Conservation (phyloP, 2,113 vertebrate genomes). For the Leptodactylus fuscus region DNA sequence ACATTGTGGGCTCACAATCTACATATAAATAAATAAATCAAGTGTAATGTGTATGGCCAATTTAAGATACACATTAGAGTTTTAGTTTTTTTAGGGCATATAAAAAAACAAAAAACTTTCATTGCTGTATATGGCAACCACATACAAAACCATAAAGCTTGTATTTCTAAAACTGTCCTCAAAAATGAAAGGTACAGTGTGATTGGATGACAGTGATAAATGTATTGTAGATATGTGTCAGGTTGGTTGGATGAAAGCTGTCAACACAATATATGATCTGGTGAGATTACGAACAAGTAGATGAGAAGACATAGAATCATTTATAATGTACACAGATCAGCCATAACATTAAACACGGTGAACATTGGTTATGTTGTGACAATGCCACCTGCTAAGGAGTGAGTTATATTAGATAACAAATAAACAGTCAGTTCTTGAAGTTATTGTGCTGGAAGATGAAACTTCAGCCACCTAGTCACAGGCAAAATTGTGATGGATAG, state of each 20-base stretch:
- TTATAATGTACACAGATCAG: neutral
- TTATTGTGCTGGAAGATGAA: no score
- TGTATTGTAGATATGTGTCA: no score
- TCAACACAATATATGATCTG: neutral
- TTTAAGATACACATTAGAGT: no score
- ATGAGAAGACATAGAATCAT: neutral
- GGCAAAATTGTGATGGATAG: no score
- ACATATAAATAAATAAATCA: no score
- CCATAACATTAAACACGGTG: neutral
- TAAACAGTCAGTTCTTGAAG: no score
- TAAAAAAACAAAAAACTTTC: no score
- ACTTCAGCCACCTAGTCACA: no score
- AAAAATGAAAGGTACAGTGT: neutral
- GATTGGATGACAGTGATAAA: no score
- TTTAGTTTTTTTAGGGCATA: no score
- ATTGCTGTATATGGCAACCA: neutral
- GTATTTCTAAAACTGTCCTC: neutral
- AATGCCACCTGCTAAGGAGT: neutral
- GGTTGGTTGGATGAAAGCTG: neutral
- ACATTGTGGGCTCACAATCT: no score
- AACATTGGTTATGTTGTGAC: neutral
- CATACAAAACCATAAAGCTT: neutral
- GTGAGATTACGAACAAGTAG: neutral
- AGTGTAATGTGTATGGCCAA: no score
- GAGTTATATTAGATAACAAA: neutral